A percentile compares a stretch with the other conserved stretches of the same genome.
Evolutionary conservation across 30 jellyfish, hydroid and myxozoan species (phyloP).

Genomic region (Phacellophora camtschatica): DNA sequence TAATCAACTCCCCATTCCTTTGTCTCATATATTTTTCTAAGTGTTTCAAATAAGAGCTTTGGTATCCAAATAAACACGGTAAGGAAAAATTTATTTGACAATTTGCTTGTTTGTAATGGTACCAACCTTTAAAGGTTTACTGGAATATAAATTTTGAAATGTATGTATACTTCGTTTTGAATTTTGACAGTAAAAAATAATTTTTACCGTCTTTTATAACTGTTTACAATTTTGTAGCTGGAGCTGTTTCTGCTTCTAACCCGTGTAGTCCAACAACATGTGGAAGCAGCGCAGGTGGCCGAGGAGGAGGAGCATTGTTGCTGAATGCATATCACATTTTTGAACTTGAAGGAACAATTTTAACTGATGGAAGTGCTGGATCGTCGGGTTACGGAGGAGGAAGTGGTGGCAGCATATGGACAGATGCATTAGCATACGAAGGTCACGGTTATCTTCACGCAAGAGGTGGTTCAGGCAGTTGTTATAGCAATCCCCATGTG

Average conservation of each 20-base stretch:
- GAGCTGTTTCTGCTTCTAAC: slow-evolving; percentile 8
- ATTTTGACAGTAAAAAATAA: too few relatives aligned
- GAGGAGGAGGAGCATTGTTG: slow-evolving; percentile 59
- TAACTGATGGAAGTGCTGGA: slow-evolving; percentile 47
- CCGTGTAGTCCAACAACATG: slow-evolving; percentile 51
- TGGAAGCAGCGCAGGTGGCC: slow-evolving; percentile 60
- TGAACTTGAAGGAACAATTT: slow-evolving; percentile 55
- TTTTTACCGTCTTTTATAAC: too few relatives aligned
- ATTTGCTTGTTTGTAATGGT: too few relatives aligned
- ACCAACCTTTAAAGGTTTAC: too few relatives aligned
- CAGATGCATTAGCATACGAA: slow-evolving; percentile 51
- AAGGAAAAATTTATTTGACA: too few relatives aligned
- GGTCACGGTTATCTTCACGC: slow-evolving; percentile 65
- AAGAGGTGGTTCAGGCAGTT: slow-evolving; percentile 67
- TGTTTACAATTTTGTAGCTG: too few relatives aligned
- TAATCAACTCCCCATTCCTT: too few relatives aligned
- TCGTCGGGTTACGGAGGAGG: slow-evolving; percentile 59
- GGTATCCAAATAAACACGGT: too few relatives aligned
- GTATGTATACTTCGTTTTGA: too few relatives aligned
- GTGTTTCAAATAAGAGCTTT: too few relatives aligned
- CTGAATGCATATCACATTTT: slow-evolving; percentile 34
- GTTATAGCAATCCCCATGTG: neutral
- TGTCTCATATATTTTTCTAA: too few relatives aligned
- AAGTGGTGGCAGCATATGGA: slow-evolving; percentile 72
- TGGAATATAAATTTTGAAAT: too few relatives aligned